These are phyloP conservation scores for Theretra japonica DNA, from an alignment of 2,888 invertebrate species.

Conservation along the genomic window DNA sequence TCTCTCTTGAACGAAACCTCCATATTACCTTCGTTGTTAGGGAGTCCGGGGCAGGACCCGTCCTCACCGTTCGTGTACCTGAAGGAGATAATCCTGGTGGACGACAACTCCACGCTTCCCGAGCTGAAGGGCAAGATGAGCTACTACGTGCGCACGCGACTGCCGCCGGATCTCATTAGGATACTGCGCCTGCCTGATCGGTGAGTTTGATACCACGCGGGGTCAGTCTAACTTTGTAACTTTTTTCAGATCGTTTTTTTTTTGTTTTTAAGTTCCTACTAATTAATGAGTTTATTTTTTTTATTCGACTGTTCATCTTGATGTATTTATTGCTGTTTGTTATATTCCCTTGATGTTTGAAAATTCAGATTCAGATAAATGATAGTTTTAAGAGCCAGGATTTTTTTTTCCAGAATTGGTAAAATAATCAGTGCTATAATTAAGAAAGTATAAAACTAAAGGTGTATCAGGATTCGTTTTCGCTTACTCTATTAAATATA, in stretches of 20 bases:
- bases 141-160: constrained; percentile 90
- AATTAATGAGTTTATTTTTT: too few relatives aligned
- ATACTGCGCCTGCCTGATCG: constrained; percentile 90
- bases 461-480: too few relatives aligned
- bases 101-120: constrained; percentile 94
- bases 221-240: not conserved
- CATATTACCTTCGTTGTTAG: constrained; percentile 52
- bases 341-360: too few relatives aligned
- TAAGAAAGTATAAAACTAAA: too few relatives aligned
- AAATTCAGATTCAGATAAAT: too few relatives aligned
- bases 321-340: too few relatives aligned
- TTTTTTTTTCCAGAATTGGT: too few relatives aligned
- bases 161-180: constrained; percentile 85
- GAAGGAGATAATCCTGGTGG: constrained; percentile 97
- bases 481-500: too few relatives aligned
- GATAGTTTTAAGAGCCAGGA: too few relatives aligned
- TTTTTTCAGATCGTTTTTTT: not conserved
- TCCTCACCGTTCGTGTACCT: constrained; percentile 82
- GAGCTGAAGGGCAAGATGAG: constrained; percentile 90
- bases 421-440: too few relatives aligned
- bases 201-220: constrained; percentile 53
- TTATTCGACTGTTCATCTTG: too few relatives aligned
- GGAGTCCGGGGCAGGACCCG: constrained; percentile 77
- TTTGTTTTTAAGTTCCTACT: not conserved
- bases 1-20: not conserved